Conservation (phyloP, 2,888 invertebrate species). For the Lochmaea crataegi region DNA sequence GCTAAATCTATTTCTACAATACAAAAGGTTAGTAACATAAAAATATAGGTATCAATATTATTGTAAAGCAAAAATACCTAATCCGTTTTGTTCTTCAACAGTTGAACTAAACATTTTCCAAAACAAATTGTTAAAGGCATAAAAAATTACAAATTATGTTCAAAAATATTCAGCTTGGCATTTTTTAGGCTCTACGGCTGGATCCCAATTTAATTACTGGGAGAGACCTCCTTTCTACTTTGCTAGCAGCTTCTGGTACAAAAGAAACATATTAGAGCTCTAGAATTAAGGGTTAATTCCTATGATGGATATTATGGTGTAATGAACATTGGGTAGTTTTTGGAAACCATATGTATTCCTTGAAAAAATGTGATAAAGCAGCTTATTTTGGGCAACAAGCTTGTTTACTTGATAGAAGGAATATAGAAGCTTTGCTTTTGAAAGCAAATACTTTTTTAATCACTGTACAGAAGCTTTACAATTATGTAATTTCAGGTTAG, state of each 20-base stretch:
- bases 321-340: constrained; percentile 81
- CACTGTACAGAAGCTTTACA: constrained; percentile 77
- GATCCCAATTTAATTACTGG: constrained; percentile 57
- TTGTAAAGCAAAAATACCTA: too few species aligned
- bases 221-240: constrained; percentile 56
- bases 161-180: neutral
- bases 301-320: constrained; percentile 58
- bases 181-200: constrained; percentile 55
- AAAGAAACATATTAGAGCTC: constrained; percentile 57
- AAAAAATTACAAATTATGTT: too few species aligned
- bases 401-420: constrained; percentile 68
- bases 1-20: constrained; percentile 71
- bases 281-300: constrained; percentile 56
- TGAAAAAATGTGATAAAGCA: constrained; percentile 75
- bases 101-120: too few species aligned
- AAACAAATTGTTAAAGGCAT: too few species aligned
- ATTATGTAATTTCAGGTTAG: constrained; percentile 67
- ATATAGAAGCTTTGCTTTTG: constrained; percentile 78
- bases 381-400: constrained; percentile 82
- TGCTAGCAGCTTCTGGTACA: constrained; percentile 57
- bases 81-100: too few species aligned
- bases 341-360: constrained; percentile 76
- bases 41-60: neutral
- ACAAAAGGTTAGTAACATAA: constrained; percentile 62
- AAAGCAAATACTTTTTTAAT: constrained; percentile 76